A percentile compares a stretch with the other conserved stretches of the same genome.
Evolutionary conservation across 2,113 vertebrate species (phyloP).

Genomic region (Micronisus gabar): DNA sequence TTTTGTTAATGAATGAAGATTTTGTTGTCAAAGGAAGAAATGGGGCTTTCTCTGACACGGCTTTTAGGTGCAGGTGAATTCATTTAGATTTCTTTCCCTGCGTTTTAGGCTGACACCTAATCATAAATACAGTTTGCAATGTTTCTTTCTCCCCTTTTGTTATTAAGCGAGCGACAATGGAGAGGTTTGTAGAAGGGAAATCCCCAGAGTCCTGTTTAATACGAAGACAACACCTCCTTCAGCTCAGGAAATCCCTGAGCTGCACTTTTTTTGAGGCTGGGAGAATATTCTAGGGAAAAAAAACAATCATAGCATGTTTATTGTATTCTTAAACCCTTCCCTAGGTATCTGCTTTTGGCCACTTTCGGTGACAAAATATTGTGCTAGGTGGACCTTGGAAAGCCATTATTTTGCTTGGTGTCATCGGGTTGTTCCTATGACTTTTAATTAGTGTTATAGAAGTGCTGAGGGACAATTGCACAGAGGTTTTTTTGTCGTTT

Average conservation of each 20-base stretch:
- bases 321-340: not conserved
- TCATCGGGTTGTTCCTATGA: not conserved
- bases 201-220: not conserved
- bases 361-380: not conserved
- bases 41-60: not conserved
- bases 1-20: not conserved
- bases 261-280: not conserved
- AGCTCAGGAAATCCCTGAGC: conserved; percentile 34
- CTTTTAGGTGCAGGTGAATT: not conserved
- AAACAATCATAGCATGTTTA: not conserved
- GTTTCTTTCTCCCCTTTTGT: not conserved
- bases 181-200: not conserved
- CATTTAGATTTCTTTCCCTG: not conserved
- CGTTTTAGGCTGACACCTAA: not conserved
- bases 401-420: not conserved
- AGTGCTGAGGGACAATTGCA: not conserved
- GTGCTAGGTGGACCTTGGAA: not conserved
- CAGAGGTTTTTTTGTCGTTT: not conserved
- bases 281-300: not conserved
- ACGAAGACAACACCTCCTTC: conserved; percentile 15
- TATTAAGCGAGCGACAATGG: not conserved
- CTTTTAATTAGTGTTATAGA: not conserved
- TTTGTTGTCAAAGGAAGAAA: not conserved
- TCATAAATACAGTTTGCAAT: not conserved
- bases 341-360: not conserved